Conservation (phyloP, 1,140 invertebrate genomes). For the Rhyacophila brunnea region DNA sequence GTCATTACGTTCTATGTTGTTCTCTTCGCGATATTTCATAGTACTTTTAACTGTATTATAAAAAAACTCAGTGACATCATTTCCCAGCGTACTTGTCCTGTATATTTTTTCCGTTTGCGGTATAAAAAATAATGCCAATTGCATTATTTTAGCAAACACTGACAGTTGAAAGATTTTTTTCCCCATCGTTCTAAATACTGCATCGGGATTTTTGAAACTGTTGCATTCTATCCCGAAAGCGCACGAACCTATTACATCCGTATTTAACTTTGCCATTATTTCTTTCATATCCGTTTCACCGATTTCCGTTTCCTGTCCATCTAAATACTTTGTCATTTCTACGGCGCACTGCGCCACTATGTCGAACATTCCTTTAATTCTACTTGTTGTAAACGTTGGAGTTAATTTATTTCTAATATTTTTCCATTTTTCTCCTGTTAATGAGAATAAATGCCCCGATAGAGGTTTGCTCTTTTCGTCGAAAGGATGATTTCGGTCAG, state of each 20-base stretch:
- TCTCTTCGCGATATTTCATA: conserved; percentile 43
- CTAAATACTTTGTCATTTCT: conserved; percentile 35
- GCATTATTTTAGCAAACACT: neutral
- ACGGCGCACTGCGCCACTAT: conserved; percentile 45
- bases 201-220: conserved; percentile 54
- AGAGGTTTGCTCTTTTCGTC: conserved; percentile 54
- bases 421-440: conserved; percentile 44
- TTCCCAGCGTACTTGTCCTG: conserved; percentile 21
- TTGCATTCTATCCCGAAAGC: conserved; percentile 64
- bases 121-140: conserved; percentile 12
- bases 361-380: conserved; percentile 39
- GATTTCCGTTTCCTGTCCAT: conserved; percentile 45
- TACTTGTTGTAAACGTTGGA: conserved; percentile 41
- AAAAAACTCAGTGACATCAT: conserved; percentile 44
- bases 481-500: conserved; percentile 54
- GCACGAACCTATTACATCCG: conserved; percentile 62
- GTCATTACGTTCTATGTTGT: conserved; percentile 42
- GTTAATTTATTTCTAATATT: conserved; percentile 37
- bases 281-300: conserved; percentile 52
- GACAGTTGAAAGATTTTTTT: conserved; percentile 38
- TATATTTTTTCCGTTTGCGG: conserved; percentile 22
- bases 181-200: conserved; percentile 55
- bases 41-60: conserved; percentile 40
- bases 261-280: conserved; percentile 58
- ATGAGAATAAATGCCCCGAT: conserved; percentile 51